Base-by-base conservation (phyloP, 2,888 invertebrate species). In the Zele albiditarsus region DNA sequence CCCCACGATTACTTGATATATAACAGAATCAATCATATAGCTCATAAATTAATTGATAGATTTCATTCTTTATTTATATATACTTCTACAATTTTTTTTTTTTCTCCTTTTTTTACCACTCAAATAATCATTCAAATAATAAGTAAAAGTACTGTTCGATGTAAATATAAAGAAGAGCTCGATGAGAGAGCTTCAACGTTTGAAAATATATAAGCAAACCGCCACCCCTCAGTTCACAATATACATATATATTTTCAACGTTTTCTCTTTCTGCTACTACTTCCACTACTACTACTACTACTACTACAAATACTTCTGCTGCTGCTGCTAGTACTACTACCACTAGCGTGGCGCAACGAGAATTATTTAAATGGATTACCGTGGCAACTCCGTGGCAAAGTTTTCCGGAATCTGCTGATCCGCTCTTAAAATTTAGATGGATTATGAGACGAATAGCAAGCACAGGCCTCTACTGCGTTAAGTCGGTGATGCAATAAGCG, bases 361-460 rank as follows among this genome's bases (percentile, higher is more conserved):
- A 86, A 87, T 87, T 86, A 87, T 88, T 86, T 86, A 87, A 88
- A 88, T 87, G 87, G 85, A 88, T 88, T 86, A 87, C 86, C 84
- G 81, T 82, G 82, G 82, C 82, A 80, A 81, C 81, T 73, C 63
- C 53, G 42, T 46, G 80, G 83, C 80, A 83, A 86, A 86, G 82
- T 85, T 87, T 84, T 83, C 82, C 83, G 80, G 82, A 85, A 85
- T 85, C 84, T 84, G 82, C 83, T 84, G 84, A 86, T 86, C 84
- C 82, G 83, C 83, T 84, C 85, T 86, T 87, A 85, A 88, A 88
- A 88, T 88, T 88, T 87, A 86, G 87, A 88, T 88, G 87, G 87
- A 87, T 88, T 86, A 87, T 87, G 83, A 85, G 82, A 82, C 81
- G 83, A 82, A 73, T 70, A 70, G 23, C 60, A 62, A 73, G 20